Evolutionary conservation across 2,113 vertebrate species (phyloP).

Genomic region (Rhinolophus sinicus): DNA sequence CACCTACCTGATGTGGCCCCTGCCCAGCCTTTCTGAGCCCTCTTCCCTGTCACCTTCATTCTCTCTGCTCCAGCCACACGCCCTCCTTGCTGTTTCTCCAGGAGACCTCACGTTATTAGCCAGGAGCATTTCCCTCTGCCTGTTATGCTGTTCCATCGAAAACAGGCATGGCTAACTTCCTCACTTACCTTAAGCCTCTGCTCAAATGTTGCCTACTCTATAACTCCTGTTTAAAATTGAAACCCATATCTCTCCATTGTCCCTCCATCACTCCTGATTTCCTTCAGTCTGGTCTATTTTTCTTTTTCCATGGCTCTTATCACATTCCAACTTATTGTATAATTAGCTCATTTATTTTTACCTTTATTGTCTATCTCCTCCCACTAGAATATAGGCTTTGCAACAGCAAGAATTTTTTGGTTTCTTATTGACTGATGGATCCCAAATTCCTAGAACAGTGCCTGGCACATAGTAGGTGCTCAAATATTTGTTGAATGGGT

Average conservation of each 20-base stretch:
- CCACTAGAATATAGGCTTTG: background rate
- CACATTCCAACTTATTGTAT: background rate
- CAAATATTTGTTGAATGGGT: conserved; percentile 10
- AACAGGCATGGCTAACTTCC: background rate
- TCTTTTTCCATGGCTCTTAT: background rate
- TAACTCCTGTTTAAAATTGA: background rate
- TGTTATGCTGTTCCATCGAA: background rate
- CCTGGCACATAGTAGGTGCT: background rate
- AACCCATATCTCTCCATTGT: background rate
- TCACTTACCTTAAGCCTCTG: background rate
- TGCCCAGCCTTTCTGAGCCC: background rate
- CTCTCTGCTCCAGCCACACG: background rate
- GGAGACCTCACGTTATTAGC: background rate
- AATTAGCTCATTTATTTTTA: background rate
- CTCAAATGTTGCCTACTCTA: background rate
- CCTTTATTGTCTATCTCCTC: background rate
- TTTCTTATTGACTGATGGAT: conserved; percentile 11
- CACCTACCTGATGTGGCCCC: background rate
- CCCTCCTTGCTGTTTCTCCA: background rate
- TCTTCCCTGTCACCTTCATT: background rate
- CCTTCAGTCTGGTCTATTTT: background rate
- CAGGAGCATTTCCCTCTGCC: background rate
- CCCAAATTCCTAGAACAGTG: background rate
- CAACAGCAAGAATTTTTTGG: background rate
- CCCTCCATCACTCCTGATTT: background rate